Base-by-base conservation (phyloP, 2,797 vertebrate species). In the Netta rufina region DNA sequence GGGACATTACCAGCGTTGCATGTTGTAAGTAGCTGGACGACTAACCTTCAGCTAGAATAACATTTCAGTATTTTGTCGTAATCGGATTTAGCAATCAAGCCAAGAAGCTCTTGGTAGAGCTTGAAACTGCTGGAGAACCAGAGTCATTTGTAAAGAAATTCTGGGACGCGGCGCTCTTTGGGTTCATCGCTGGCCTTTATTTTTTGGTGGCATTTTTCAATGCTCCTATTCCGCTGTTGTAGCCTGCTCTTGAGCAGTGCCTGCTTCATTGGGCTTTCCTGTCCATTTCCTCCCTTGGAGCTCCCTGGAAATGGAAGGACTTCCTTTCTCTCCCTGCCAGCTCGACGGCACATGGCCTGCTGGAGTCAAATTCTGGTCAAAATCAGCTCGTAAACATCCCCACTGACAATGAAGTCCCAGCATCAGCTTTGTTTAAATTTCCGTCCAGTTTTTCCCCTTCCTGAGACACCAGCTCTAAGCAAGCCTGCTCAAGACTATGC, bases 231-330 rank as follows among this genome's bases (percentile, higher is more conserved):
- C 53, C 56, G 30, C 69, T 72, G 10, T 54, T 92, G 28, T 38
- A 58, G 22, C 47, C 73, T 92, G 41, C 61, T 58, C 65, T 38
- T n/a, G 33, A 77, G 71, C 0, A 2, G 28, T 24, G 38, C 65
- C 41, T 60, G 61, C 61, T 69, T 85, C 8, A 0, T 8, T 79
- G 30, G 22, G 15, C 36, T 53, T 86, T 93, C 64, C 80, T 91
- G 62, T 72, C 78, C 45, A 39, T n/a, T 82, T 91, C 76, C 62
- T 88, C 19, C 47, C 32, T 13, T 10, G 49, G 24, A 90, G 47
- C 45, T 76, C 61, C n/a, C 61, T 94, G 74, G 49, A 93, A 95
- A 75, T 49, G 27, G 83, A 90, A 86, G 47, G 36, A 79, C 67
- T 90, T 88, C 54, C 38, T 27, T 75, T 76, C 65, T 32, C 13